Evolutionary conservation across 2,888 invertebrate genomes (phyloP).

Genomic region (Sisyra terminalis): DNA sequence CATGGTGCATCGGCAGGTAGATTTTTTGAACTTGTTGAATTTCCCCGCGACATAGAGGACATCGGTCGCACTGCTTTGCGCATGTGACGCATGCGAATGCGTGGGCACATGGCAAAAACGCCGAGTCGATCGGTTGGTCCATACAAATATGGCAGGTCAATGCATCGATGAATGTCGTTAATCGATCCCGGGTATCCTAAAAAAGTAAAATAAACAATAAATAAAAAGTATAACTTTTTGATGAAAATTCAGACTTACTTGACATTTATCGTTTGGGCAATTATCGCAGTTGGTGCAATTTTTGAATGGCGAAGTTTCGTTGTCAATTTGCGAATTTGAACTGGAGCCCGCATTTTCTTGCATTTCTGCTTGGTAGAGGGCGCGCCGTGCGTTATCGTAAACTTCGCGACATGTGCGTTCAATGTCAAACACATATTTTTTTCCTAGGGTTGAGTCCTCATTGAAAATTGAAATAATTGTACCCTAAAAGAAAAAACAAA

Average conservation of each 20-base stretch:
- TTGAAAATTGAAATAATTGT: constrained; percentile 84
- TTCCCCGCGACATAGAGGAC: constrained; percentile 58
- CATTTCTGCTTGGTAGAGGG: constrained; percentile 32
- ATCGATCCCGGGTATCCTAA: constrained; percentile 35
- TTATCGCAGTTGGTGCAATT: constrained; percentile 2
- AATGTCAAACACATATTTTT: constrained; percentile 84
- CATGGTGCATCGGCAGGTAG: constrained; percentile 37
- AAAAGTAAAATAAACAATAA: constrained; percentile 14
- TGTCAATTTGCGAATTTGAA: constrained; percentile 20
- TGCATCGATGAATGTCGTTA: constrained; percentile 40
- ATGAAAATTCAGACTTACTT: constrained; percentile 1
- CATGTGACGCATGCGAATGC: constrained; percentile 66
- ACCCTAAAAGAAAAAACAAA: too few species aligned
- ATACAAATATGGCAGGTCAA: constrained; percentile 79
- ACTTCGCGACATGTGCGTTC: constrained; percentile 77
- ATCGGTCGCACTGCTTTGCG: constrained; percentile 54
- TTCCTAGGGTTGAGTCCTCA: constrained; percentile 70
- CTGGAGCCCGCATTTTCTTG: constrained; percentile 16
- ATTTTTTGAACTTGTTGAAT: constrained; percentile 54
- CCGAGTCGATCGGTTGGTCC: constrained; percentile 67
- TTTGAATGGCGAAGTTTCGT: too few species aligned
- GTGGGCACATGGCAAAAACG: constrained; percentile 80
- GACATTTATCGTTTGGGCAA: constrained; percentile 3
- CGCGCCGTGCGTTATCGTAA: constrained; percentile 71
- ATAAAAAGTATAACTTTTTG: neutral